phyloP scores from a whole-genome alignment of 2,797 vertebrate species.

The Helarctos malayanus region DNA sequence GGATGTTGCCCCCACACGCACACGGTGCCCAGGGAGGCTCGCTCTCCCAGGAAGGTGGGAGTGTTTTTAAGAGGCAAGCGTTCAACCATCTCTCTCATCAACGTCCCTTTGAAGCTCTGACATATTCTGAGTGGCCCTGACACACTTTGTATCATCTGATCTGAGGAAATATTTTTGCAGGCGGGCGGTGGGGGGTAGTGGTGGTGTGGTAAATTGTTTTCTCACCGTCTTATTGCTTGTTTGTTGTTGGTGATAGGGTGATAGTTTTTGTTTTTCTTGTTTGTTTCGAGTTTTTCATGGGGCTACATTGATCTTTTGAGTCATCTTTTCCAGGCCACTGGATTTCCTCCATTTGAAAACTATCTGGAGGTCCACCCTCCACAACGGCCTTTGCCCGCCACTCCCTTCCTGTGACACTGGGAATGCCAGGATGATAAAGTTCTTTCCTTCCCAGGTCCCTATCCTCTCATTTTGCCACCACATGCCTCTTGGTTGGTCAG shows the following conservation, averaged over 20 bases:
- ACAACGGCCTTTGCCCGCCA: background rate
- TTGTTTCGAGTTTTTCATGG: background rate
- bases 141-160: background rate
- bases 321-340: background rate
- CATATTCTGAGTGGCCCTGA: background rate
- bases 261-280: background rate
- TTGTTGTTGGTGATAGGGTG: background rate
- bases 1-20: accelerated
- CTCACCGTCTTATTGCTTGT: background rate
- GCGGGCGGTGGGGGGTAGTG: accelerated
- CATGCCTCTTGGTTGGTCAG: background rate
- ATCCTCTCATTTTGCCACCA: background rate
- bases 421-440: constrained; percentile 11
- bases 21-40: background rate
- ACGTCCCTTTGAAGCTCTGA: background rate
- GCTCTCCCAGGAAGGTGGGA: background rate
- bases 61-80: background rate
- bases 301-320: background rate
- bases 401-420: constrained; percentile 67
- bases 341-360: constrained; percentile 58
- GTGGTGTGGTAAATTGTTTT: background rate
- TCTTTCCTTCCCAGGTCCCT: background rate
- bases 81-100: background rate
- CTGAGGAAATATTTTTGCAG: background rate
- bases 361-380: constrained; percentile 44